Evolutionary conservation across 1,140 invertebrate genomes (phyloP).

Genomic region (Microplitis mediator): DNA sequence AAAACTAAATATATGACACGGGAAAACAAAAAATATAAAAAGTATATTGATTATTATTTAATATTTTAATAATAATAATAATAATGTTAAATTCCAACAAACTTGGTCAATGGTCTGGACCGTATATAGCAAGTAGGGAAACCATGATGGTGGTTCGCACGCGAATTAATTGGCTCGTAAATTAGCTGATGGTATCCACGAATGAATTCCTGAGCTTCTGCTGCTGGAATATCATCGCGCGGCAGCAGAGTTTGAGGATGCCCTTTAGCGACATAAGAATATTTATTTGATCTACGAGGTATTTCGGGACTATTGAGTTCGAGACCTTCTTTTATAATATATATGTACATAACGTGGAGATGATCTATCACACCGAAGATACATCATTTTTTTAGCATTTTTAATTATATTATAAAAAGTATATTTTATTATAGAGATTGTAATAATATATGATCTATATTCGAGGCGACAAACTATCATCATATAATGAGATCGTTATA

Average conservation of each 20-base stretch:
- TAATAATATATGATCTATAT: no score
- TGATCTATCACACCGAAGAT: no score
- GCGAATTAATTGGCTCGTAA: slow-evolving; percentile 34
- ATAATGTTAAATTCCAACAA: neutral
- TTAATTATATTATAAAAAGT: no score
- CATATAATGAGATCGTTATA: no score
- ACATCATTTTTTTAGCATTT: no score
- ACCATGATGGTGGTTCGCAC: slow-evolving; percentile 1
- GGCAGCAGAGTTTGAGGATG: neutral
- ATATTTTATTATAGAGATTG: no score
- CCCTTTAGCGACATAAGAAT: slow-evolving; percentile 24
- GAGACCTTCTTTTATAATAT: neutral
- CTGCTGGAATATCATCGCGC: neutral
- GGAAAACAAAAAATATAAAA: no score
- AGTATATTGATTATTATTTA: no score
- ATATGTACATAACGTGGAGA: neutral
- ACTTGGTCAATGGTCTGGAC: neutral
- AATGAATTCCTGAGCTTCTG: slow-evolving; percentile 22
- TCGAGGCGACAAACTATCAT: no score
- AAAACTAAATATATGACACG: no score
- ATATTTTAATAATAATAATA: no score
- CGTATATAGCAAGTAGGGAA: neutral
- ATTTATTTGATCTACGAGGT: slow-evolving; percentile 32
- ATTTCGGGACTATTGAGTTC: slow-evolving; percentile 13
- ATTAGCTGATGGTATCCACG: slow-evolving; percentile 22